These are phyloP conservation scores for Pipistrellus pygmaeus DNA, from an alignment of 2,797 vertebrate genomes.

Conservation along the genomic window DNA sequence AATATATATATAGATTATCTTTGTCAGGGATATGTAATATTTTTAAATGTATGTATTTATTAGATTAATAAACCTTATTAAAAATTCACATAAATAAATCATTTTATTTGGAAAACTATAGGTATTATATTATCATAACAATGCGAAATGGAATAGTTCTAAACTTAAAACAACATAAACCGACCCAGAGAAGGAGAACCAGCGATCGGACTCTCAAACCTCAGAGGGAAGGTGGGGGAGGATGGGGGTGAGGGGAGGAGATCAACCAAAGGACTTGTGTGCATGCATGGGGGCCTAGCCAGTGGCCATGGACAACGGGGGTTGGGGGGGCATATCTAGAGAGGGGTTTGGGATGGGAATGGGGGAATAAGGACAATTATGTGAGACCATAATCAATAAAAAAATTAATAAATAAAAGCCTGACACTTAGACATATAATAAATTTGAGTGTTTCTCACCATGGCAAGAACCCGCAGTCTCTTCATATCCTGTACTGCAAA, in stretches of 20 bases:
- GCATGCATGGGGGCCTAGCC: no score
- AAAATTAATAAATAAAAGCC: no score
- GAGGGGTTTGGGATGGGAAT: no score
- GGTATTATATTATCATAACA: not conserved
- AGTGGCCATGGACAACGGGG: no score
- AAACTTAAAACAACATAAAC: not conserved
- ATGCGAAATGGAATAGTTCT: not conserved
- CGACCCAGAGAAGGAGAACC: no score
- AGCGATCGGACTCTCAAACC: no score
- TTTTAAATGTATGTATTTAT: not conserved
- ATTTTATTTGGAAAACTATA: not conserved
- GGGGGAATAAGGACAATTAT: no score
- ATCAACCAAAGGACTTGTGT: no score
- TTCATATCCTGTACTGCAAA: conserved; percentile 95
- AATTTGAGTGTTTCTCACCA: conserved; percentile 88
- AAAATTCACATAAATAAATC: not conserved
- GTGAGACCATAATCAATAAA: no score
- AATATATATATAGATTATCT: not conserved
- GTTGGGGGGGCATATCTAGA: no score
- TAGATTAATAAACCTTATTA: not conserved
- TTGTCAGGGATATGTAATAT: not conserved
- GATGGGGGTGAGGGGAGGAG: no score
- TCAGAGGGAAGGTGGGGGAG: no score
- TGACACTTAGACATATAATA: not conserved
- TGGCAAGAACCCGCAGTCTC: conserved; percentile 94